Percentiles rank a stretch among this genome's conserved stretches.
Conservation (phyloP, 2,888 invertebrate species). For the Tiphia femorata region DNA sequence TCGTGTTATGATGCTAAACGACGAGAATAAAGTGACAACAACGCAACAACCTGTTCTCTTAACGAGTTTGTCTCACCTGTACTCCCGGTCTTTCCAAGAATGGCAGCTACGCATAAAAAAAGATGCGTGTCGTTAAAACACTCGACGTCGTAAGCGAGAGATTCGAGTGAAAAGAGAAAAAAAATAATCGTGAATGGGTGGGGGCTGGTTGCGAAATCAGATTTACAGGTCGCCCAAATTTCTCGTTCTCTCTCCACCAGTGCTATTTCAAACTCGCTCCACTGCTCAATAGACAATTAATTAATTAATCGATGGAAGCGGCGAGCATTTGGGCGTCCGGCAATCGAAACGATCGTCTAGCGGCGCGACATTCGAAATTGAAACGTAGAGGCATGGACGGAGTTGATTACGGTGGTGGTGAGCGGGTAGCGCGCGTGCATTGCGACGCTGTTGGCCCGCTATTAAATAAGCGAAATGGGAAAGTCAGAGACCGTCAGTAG, state of each 20-base stretch:
- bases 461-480: conserved; percentile 23
- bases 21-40: not conserved
- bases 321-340: conserved; percentile 2
- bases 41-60: not conserved
- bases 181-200: no score
- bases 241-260: no score
- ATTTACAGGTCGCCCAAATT: no score
- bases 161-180: no score
- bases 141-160: no score
- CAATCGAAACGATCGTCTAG: conserved; percentile 14
- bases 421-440: not conserved
- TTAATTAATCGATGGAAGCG: conserved; percentile 19
- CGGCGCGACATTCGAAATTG: conserved; percentile 15
- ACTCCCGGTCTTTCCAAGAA: conserved; percentile 68
- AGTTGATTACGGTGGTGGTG: not conserved
- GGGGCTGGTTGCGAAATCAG: no score
- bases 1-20: not conserved
- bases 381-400: conserved; percentile 11
- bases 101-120: conserved; percentile 62
- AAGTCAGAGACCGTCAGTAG: conserved; percentile 10
- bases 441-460: not conserved
- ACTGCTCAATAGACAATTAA: no score
- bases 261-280: no score
- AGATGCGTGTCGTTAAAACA: conserved; percentile 47
- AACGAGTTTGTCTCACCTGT: conserved; percentile 64